These are phyloP conservation scores for Trachymyrmex cornetzi DNA, from an alignment of 1,140 invertebrate genomes.

Conservation along the genomic window DNA sequence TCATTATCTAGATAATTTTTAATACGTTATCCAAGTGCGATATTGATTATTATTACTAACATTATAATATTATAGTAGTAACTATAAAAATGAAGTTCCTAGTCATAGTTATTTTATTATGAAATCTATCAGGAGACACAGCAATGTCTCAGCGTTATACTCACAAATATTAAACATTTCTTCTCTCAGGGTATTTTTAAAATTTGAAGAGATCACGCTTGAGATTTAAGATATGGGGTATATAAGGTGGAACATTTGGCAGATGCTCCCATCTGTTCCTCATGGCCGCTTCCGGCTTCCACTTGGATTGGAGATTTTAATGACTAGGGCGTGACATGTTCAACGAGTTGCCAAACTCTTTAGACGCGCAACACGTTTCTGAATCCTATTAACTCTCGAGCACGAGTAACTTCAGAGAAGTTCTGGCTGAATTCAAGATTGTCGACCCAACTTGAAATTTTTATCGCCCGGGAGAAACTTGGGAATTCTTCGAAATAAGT, in stretches of 20 bases:
- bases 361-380: conserved; percentile 35
- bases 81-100: too few species aligned
- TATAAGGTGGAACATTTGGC: background rate
- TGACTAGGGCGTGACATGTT: conserved; percentile 39
- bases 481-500: conserved; percentile 18
- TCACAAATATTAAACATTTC: too few species aligned
- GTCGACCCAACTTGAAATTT: conserved; percentile 30
- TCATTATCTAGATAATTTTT: too few species aligned
- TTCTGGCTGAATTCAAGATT: conserved; percentile 17
- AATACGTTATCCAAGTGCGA: too few species aligned
- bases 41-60: too few species aligned
- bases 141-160: too few species aligned
- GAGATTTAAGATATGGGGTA: background rate
- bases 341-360: conserved; percentile 42
- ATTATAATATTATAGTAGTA: too few species aligned
- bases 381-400: conserved; percentile 46
- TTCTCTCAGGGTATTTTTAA: background rate
- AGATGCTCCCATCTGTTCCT: conserved; percentile 47
- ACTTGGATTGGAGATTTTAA: conserved; percentile 37
- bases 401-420: background rate
- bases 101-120: too few species aligned
- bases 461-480: conserved; percentile 5
- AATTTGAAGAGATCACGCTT: background rate
- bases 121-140: too few species aligned
- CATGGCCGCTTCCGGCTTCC: conserved; percentile 2